phyloP scores from a whole-genome alignment of 2,113 vertebrate species.

The Cervus canadensis region DNA sequence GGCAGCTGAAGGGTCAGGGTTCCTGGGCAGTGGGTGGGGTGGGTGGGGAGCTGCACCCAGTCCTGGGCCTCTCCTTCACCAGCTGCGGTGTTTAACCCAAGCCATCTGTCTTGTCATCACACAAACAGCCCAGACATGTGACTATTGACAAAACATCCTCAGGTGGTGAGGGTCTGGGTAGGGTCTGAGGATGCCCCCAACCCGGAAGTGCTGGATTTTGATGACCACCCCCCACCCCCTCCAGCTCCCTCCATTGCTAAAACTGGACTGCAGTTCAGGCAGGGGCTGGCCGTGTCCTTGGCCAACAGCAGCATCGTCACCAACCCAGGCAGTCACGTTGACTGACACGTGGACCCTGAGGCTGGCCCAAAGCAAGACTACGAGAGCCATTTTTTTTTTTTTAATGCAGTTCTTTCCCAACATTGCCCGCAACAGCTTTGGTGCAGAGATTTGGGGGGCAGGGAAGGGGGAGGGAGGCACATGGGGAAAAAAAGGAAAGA shows the following conservation, averaged over 20 bases:
- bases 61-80: background rate
- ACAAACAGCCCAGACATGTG: background rate
- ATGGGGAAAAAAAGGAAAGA: background rate
- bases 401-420: slow-evolving; percentile 65
- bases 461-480: background rate
- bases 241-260: background rate
- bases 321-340: background rate
- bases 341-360: background rate
- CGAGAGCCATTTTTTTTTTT: slow-evolving; percentile 22
- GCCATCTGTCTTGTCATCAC: background rate
- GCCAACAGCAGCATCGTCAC: background rate
- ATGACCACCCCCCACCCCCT: background rate
- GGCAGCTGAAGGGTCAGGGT: background rate
- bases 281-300: background rate
- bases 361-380: slow-evolving; percentile 12
- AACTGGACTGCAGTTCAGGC: background rate
- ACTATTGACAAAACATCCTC: slow-evolving; percentile 12
- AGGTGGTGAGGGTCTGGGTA: background rate
- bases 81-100: background rate
- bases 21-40: background rate
- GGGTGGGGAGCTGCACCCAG: background rate
- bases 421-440: slow-evolving; percentile 58
- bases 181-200: background rate
- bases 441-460: slow-evolving; percentile 39
- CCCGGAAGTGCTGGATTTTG: background rate